phyloP scores from a whole-genome alignment of 2,113 vertebrate genomes.

The Cyrtonyx montezumae region DNA sequence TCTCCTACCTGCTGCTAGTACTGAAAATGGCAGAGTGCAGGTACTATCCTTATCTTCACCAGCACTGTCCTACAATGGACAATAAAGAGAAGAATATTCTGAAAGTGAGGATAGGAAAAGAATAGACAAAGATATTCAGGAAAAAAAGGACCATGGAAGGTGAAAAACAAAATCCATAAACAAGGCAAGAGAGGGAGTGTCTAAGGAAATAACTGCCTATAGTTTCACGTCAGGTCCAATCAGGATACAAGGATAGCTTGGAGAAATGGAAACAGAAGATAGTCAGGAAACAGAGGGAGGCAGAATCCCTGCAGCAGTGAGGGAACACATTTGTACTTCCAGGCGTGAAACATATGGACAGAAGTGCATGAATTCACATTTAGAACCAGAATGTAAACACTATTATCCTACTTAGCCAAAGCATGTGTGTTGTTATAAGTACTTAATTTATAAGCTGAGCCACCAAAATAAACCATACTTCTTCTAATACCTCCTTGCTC shows the following conservation, averaged over 20 bases:
- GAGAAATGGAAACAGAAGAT: background rate
- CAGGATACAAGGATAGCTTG: background rate
- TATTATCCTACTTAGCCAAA: background rate
- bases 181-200: background rate
- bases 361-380: background rate
- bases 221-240: background rate
- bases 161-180: background rate
- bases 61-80: background rate
- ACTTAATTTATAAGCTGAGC: background rate
- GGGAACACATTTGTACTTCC: background rate
- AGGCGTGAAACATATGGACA: background rate
- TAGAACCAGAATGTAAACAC: background rate
- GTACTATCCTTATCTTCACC: conserved; percentile 20
- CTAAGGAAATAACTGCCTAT: background rate
- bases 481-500: background rate
- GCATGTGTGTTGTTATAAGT: background rate
- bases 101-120: background rate
- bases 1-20: conserved; percentile 18
- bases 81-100: background rate
- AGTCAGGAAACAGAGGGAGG: background rate
- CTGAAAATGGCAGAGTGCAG: conserved; percentile 28
- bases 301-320: background rate
- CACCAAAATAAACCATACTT: background rate
- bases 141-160: background rate
- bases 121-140: background rate